Evolutionary conservation across 2,888 invertebrate genomes (phyloP), one percentile per base, ranked within the genome.

Genomic region (Epinotia demarniana): DNA sequence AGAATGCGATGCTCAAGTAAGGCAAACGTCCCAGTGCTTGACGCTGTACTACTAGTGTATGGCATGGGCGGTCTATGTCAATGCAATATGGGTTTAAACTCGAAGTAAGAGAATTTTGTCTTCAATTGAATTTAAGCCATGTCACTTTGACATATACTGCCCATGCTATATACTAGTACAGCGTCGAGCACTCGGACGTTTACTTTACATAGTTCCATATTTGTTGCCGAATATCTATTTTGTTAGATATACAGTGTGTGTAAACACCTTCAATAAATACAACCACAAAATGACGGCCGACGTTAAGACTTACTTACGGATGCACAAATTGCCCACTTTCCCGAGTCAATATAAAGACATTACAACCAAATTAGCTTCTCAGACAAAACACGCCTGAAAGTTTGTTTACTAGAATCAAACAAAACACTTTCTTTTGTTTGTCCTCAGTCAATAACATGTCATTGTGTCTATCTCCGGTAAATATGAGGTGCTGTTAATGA

Each of bases 381-480:
- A 43, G 62, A 68, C 62, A 68, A 68, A 46, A 64, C 23, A 11
- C 39, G 19, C 27, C 16, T 5, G 13, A 66, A 55, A 67, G 67
- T 72, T 72, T 75, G 71, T 73, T 69, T 73, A 67, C 55, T 43
- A 62, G 58, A 55, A 43, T 74, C 62, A 75, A 78, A 73, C 61
- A 70, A 77, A 68, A 53, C 57, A 74, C 67, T 78, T 69, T 67
- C 72, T 75, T 77, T 70, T 78, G 77, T 78, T 77, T 78, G 73
- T 76, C 75, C 71, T 74, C 62, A 53, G 66, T 46, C 72, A 77
- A 75, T 62, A 71, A 79, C 78, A 73, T 77, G 69, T 79, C 68
- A 76, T 78, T 78, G 78, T 57, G 61, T 33, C 11, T 67, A 67
- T 67, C 60, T 71, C 53, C 49, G 58, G 58, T 66, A 78, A 74